A percentile compares a stretch with the other conserved stretches of the same genome.
Conservation (phyloP, 2,113 vertebrate species). For the Excalfactoria chinensis region DNA sequence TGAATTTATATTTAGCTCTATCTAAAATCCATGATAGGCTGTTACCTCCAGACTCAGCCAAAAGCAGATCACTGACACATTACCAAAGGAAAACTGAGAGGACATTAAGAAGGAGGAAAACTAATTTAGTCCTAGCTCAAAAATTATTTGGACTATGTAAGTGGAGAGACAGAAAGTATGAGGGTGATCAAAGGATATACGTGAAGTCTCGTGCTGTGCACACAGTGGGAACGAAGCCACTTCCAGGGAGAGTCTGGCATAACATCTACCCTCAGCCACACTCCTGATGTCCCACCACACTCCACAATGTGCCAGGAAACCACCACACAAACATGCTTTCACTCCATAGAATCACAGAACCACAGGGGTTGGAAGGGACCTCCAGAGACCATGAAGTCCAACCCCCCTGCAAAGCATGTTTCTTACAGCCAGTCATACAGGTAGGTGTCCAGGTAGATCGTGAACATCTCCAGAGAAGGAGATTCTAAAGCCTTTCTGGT, state of each 20-base stretch:
- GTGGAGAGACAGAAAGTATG: background rate
- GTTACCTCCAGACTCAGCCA: background rate
- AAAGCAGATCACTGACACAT: background rate
- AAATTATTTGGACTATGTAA: background rate
- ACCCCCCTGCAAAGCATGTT: too few species aligned
- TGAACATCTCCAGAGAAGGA: too few species aligned
- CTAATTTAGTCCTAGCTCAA: background rate
- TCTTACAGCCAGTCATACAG: too few species aligned
- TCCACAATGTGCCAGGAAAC: background rate
- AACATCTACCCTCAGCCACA: rapidly evolving
- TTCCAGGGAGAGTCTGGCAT: background rate
- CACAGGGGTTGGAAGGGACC: too few species aligned
- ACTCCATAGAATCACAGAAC: too few species aligned
- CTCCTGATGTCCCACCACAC: rapidly evolving
- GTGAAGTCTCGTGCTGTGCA: background rate
- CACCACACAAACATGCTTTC: background rate
- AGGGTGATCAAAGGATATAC: background rate
- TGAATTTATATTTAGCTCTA: background rate
- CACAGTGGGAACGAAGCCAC: background rate
- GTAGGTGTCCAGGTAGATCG: too few species aligned
- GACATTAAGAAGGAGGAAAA: background rate
- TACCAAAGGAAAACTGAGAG: background rate
- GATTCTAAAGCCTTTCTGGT: too few species aligned
- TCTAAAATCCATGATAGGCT: background rate
- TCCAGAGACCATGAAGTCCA: too few species aligned